Evolutionary conservation across 2,888 invertebrate genomes (phyloP).

Genomic region (Aricia artaxerxes): DNA sequence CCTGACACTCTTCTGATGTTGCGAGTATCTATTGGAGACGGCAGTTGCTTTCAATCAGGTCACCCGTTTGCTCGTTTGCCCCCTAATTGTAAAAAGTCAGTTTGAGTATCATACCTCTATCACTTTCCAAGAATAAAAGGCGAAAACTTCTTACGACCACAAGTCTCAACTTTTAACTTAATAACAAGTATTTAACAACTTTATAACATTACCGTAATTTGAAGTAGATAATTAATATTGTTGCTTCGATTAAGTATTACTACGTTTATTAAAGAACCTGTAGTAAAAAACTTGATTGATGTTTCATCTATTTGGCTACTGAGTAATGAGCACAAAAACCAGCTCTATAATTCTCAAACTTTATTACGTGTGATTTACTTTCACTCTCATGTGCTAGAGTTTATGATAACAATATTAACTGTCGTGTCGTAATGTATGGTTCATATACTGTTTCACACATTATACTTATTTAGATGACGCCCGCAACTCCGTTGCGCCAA

Average conservation of each 20-base stretch:
- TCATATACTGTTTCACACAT: neutral
- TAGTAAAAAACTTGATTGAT: slow-evolving; percentile 10
- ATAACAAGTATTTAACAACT: no score
- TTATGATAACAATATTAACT: neutral
- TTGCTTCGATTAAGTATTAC: neutral
- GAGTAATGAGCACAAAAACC: slow-evolving; percentile 16
- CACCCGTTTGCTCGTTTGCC: neutral
- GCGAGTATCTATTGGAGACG: no score
- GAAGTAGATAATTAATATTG: neutral
- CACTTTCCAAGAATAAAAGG: neutral
- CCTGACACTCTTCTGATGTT: no score
- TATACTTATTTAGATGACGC: no score
- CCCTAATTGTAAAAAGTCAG: no score
- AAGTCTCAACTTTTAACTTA: neutral
- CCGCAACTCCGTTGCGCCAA: no score
- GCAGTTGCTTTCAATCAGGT: no score
- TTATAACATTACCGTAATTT: neutral
- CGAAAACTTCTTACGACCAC: neutral
- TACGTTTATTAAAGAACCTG: neutral
- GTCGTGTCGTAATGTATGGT: neutral
- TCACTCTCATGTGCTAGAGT: neutral
- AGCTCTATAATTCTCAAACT: neutral
- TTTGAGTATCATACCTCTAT: no score
- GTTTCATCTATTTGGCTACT: neutral
- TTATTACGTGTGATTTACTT: slow-evolving; percentile 9